Evolutionary conservation across 2,113 vertebrate genomes (phyloP), one percentile per base, ranked within the genome.

Genomic region (Gnathonemus echidnorhynchus): DNA sequence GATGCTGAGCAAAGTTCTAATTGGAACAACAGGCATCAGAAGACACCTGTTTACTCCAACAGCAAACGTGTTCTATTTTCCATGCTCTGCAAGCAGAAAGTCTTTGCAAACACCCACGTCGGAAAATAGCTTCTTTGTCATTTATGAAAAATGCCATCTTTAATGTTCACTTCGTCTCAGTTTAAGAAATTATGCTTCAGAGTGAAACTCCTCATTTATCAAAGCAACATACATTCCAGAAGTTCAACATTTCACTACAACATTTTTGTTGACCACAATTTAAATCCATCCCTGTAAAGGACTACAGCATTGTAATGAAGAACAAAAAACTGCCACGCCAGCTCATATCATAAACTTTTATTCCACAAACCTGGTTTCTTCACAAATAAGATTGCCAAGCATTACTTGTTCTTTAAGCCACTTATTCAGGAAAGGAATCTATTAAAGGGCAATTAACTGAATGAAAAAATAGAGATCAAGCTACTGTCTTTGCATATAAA

Each of bases 41-140:
- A 46, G 42, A 9, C 45, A n/a, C 7, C 62, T 89, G 58, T 5
- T 70, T 39, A 77, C 24, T 39, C 4, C 8, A 31, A 49, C 58
- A 74, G 88, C 66, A 89, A 89, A 74, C 9, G 13, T 27, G 46
- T 77, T 89, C n/a, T 89, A 56, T 77, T 89, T 74, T 27, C 45
- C 15, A 39, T 70, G 70, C 88, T 31, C 27, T 80, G 88, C 70
- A 89, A 89, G 46, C 13, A 80, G 80, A 80, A 62, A 27, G 15
- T 77, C 15, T 66, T 53, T 77, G 46, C 48, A 89, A 31, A 50
- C 66, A 21, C 66, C 88, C 70, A 89, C 88, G 5, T 48, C 11
- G 3, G n/a, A 80, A 80, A 42, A 74, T 6, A 80, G 50, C 31
- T 19, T 49, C 50, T 66, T 15, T 53, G 35, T 66, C 62, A 66